Percentiles rank a stretch among this genome's conserved stretches.
Evolutionary conservation across 2,113 vertebrate species (phyloP).

Genomic region (Narcine bancroftii): DNA sequence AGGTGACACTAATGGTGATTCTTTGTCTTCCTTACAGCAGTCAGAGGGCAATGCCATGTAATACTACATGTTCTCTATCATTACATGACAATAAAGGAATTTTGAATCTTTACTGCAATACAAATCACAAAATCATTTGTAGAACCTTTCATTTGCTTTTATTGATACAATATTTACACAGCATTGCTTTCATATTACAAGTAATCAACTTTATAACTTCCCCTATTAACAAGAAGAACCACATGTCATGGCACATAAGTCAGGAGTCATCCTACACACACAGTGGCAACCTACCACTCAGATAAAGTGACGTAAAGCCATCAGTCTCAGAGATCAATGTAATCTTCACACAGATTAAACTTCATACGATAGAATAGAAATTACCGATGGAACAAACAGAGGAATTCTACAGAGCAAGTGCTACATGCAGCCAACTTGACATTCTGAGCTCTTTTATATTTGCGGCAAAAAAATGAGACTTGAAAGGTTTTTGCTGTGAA

Average conservation of each 20-base stretch:
- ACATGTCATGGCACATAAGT: constrained; percentile 58
- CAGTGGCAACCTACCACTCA: constrained; percentile 53
- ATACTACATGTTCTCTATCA: no score
- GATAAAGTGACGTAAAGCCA: constrained; percentile 59
- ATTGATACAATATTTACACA: constrained; percentile 83
- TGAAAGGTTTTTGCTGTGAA: not conserved
- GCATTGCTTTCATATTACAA: constrained; percentile 78
- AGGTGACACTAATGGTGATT: no score
- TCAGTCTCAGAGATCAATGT: constrained; percentile 21
- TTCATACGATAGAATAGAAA: not conserved
- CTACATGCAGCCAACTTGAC: not conserved
- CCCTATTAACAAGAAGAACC: constrained; percentile 60
- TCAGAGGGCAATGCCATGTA: no score
- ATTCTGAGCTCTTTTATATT: not conserved
- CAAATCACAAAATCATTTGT: constrained; percentile 45
- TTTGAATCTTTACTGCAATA: no score
- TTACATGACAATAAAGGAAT: no score
- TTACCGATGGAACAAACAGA: not conserved
- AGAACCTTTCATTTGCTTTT: constrained; percentile 61
- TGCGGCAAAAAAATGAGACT: not conserved
- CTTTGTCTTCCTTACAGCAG: no score
- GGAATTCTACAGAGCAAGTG: not conserved
- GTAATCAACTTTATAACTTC: constrained; percentile 75
- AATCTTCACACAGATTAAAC: not conserved
- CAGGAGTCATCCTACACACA: constrained; percentile 58